Evolutionary conservation across 1,140 invertebrate species (phyloP), one percentile per base, ranked within the genome.

Genomic region (Macrosteles quadrilineatus): DNA sequence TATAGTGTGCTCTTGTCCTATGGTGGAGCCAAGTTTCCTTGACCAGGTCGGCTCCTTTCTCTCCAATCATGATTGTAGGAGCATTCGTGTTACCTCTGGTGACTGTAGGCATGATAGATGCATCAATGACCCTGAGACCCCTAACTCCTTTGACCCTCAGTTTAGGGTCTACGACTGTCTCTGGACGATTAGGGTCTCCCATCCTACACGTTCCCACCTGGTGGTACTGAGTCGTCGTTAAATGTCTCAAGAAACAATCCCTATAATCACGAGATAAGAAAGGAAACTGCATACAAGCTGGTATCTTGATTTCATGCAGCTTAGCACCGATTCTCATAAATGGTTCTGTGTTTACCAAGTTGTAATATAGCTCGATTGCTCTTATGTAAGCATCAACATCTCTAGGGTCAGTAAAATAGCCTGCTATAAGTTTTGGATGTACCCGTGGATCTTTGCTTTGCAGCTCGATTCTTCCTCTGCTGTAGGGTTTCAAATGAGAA

Each of bases 391-490:
- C 78, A 72, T 87, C 84, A 6, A 91, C 78, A 75, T 93, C 92
- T 2, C 84, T 77, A 0, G 86, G 85, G 78, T 91, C 81, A 0
- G 85, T 78, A 47, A 90, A 90, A 76, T 94, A 95, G 75, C 92
- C 91, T 0, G 93, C 90, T 77, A 91, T 88, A 40, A 97, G 93
- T 3, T 86, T 77, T 0, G 95, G 94, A 74, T 90, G 85, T 0
- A 87, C 83, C 17, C 81, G 79, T 0, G 92, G 89, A 77, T 95
- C 84, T 0, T 79, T 78, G 12, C 85, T 86, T 40, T 76, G 78
- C 0, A 95, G 74, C 70, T 86, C 82, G 1, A 95, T 78, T 57
- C 82, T 84, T 17, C 93, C 93, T 53, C 83, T 82, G 62, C 90
- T 91, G 67, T 85, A 85, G 0, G 92, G 91, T 17, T 59, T 43